These are phyloP conservation scores for Florisuga fusca DNA, from an alignment of 2,797 vertebrate species.

Conservation along the genomic window DNA sequence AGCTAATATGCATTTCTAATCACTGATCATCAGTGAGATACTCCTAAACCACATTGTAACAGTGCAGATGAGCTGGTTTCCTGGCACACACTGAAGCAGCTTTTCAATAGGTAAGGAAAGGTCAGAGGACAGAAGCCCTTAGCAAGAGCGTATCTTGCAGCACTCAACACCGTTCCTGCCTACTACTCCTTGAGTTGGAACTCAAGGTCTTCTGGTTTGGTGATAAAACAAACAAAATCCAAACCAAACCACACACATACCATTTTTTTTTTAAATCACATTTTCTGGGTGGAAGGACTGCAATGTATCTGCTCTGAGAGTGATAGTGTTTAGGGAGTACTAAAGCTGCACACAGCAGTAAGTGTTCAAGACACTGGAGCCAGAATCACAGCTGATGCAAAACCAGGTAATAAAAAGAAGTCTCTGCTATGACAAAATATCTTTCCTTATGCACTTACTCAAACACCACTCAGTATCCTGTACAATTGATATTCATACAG, in stretches of 20 bases:
- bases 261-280: too few species aligned
- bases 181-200: background rate
- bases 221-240: background rate
- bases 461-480: background rate
- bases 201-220: background rate
- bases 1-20: background rate
- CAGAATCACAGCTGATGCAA: background rate
- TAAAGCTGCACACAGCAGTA: background rate
- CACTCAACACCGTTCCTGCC: background rate
- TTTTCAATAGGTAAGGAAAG: background rate
- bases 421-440: background rate
- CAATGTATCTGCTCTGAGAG: background rate
- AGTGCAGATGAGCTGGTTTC: background rate
- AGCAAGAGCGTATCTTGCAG: background rate
- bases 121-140: background rate
- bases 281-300: background rate
- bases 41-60: background rate
- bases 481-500: background rate
- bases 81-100: background rate
- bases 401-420: background rate
- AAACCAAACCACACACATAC: background rate
- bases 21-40: background rate
- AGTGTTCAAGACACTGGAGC: background rate
- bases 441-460: background rate
- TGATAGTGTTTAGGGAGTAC: background rate